These are phyloP conservation scores for Diprion similis DNA, from an alignment of 1,140 invertebrate genomes.

Conservation along the genomic window DNA sequence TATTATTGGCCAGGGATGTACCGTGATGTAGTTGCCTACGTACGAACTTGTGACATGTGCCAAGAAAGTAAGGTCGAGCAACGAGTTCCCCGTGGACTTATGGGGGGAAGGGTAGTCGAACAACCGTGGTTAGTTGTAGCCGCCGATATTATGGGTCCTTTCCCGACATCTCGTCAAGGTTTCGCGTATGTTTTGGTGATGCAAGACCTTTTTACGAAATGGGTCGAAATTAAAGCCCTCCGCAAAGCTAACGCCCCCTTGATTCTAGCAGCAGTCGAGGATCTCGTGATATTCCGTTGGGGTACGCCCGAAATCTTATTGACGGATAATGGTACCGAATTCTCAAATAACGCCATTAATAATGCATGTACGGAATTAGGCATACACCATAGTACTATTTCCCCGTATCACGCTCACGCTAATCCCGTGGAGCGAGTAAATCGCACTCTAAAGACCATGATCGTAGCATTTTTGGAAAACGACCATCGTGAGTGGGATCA, in stretches of 20 bases:
- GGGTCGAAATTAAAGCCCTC: conserved; percentile 32
- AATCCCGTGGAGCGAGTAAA: conserved; percentile 58
- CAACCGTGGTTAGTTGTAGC: conserved; percentile 42
- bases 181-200: conserved; percentile 47
- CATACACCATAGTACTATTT: conserved; percentile 35
- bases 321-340: conserved; percentile 56
- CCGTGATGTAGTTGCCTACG: conserved; percentile 23
- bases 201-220: conserved; percentile 49
- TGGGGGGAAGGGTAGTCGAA: conserved; percentile 36
- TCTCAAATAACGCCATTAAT: conserved; percentile 36
- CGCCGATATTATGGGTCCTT: conserved; percentile 49
- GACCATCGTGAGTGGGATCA: conserved; percentile 47
- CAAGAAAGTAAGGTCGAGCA: conserved; percentile 40
- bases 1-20: conserved; percentile 32
- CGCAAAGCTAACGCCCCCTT: conserved; percentile 31
- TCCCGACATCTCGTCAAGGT: conserved; percentile 42
- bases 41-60: conserved; percentile 32
- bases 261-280: conserved; percentile 24
- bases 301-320: conserved; percentile 44
- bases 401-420: conserved; percentile 50
- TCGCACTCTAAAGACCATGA: conserved; percentile 50
- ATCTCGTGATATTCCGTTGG: conserved; percentile 40
- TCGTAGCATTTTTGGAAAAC: conserved; percentile 44
- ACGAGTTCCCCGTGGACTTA: conserved; percentile 37
- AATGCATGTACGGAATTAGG: conserved; percentile 30